Evolutionary conservation across 2,888 invertebrate genomes (phyloP).

Genomic region (Drosophila differens): DNA sequence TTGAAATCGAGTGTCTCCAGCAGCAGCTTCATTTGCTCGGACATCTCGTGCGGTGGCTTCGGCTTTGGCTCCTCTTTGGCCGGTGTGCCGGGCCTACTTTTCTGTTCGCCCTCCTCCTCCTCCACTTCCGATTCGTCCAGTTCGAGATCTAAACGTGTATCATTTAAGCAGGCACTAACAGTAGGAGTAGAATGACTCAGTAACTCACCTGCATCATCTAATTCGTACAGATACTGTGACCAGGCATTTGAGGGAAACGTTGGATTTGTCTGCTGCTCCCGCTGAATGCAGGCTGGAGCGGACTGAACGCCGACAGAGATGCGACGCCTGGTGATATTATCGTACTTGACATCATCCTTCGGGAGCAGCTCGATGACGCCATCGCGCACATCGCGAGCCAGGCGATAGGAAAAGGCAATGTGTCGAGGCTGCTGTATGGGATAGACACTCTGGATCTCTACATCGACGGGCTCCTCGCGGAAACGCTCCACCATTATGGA

Average conservation of each 20-base stretch:
- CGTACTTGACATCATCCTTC: slow-evolving; percentile 86
- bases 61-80: slow-evolving; percentile 31
- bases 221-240: slow-evolving; percentile 88
- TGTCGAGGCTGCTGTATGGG: slow-evolving; percentile 86
- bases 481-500: slow-evolving; percentile 86
- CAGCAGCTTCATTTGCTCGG: slow-evolving; percentile 80
- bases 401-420: slow-evolving; percentile 86
- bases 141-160: slow-evolving; percentile 57
- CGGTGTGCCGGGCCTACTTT: slow-evolving; percentile 41
- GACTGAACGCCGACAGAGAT: slow-evolving; percentile 88
- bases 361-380: slow-evolving; percentile 89
- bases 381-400: slow-evolving; percentile 88
- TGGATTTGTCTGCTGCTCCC: slow-evolving; percentile 89
- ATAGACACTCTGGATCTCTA: slow-evolving; percentile 89
- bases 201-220: slow-evolving; percentile 78
- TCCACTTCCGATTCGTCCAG: slow-evolving; percentile 77
- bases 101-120: slow-evolving; percentile 58
- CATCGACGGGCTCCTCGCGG: slow-evolving; percentile 87
- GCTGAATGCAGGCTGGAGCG: slow-evolving; percentile 85
- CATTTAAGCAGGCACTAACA: not conserved
- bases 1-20: slow-evolving; percentile 84
- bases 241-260: slow-evolving; percentile 89
- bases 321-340: slow-evolving; percentile 87
- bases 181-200: not conserved
- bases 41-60: slow-evolving; percentile 76